A percentile compares a stretch with the other conserved stretches of the same genome.
These are phyloP conservation scores for Papilio glaucus DNA, from an alignment of 1,140 invertebrate species.

Conservation along the genomic window DNA sequence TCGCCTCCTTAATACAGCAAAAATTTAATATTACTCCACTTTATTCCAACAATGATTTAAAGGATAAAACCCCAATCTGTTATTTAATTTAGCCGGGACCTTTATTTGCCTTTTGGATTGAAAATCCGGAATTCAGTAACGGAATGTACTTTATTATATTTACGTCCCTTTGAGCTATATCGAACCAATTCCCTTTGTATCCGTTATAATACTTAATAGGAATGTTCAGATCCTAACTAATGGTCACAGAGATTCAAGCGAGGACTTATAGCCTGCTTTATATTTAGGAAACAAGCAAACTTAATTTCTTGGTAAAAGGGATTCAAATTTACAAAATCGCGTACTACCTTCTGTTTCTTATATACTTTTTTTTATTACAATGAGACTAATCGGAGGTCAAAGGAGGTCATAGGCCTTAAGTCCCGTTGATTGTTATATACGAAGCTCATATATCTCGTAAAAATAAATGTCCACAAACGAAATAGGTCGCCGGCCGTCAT, in stretches of 20 bases:
- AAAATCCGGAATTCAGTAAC: background rate
- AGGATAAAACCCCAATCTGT: slow-evolving; percentile 4
- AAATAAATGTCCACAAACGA: no score
- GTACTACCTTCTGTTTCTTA: background rate
- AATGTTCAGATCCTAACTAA: slow-evolving; percentile 16
- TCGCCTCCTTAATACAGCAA: no score
- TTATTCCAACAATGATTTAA: background rate
- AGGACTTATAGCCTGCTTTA: no score
- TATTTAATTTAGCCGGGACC: slow-evolving; percentile 5
- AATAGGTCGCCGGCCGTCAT: no score
- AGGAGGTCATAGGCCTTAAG: no score
- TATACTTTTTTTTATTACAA: no score
- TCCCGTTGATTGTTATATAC: no score
- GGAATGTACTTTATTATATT: slow-evolving; percentile 21
- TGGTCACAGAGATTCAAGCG: slow-evolving; percentile 4
- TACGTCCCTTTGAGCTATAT: slow-evolving; percentile 1
- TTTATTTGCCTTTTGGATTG: slow-evolving; percentile 19
- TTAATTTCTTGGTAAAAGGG: no score
- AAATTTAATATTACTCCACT: background rate
- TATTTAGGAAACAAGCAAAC: no score
- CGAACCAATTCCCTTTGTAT: slow-evolving; percentile 12
- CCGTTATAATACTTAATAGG: slow-evolving; percentile 15
- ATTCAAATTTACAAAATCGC: background rate
- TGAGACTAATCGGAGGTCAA: no score
- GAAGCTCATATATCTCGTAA: no score